Percentiles rank a stretch among this genome's conserved stretches.
Evolutionary conservation across 2,797 vertebrate genomes (phyloP).

Genomic region (Melopsittacus undulatus): DNA sequence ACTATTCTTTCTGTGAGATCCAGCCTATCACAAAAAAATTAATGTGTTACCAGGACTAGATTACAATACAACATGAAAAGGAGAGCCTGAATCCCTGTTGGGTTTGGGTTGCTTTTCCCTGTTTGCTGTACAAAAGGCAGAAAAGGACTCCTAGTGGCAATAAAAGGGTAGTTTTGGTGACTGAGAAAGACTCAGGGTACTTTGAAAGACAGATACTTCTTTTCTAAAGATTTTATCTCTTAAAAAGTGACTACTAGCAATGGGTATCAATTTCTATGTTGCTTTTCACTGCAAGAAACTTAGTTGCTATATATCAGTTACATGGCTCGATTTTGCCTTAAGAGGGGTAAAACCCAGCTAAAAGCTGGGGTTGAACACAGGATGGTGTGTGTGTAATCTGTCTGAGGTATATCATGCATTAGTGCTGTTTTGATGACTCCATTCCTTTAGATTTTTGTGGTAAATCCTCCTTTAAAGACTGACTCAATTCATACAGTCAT

Average conservation of each 20-base stretch:
- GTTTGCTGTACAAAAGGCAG: neutral
- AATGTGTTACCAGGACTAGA: neutral
- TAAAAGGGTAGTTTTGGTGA: neutral
- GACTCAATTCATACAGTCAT: neutral
- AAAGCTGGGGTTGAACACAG: neutral
- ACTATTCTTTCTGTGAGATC: neutral
- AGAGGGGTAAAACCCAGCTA: neutral
- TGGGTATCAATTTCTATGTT: neutral
- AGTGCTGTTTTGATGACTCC: neutral
- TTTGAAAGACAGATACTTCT: neutral
- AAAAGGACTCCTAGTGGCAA: neutral
- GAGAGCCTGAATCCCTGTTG: neutral
- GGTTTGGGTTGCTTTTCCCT: accelerated
- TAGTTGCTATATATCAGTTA: neutral
- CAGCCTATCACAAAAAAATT: neutral
- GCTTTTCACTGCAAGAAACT: neutral
- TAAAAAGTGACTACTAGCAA: neutral
- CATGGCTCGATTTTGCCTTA: neutral
- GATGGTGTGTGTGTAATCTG: neutral
- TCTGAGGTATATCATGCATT: neutral
- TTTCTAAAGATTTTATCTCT: neutral
- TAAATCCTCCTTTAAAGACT: neutral
- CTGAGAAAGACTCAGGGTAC: neutral
- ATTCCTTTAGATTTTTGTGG: neutral
- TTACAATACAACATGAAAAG: neutral